phyloP scores from a whole-genome alignment of 2,113 vertebrate genomes.

The Myotis lucifugus region DNA sequence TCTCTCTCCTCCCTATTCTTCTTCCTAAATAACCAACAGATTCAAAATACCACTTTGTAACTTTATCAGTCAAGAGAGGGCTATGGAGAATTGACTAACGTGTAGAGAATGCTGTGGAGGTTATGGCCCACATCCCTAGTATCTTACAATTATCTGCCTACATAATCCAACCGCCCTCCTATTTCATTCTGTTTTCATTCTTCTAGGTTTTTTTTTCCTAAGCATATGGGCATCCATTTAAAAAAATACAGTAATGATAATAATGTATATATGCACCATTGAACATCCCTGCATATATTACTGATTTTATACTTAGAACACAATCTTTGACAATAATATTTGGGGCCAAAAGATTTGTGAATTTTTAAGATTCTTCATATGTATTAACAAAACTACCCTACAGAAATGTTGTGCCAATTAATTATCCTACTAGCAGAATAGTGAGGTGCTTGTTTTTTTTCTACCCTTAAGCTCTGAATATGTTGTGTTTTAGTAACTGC shows the following conservation, averaged over 20 bases:
- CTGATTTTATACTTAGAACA: neutral
- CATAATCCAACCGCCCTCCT: neutral
- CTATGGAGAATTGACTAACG: neutral
- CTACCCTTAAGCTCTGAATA: neutral
- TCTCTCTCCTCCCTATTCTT: constrained; percentile 24
- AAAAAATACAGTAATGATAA: neutral
- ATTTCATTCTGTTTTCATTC: constrained; percentile 3
- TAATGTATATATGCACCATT: neutral
- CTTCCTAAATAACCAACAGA: constrained; percentile 18
- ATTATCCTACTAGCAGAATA: neutral
- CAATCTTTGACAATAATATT: constrained; percentile 20
- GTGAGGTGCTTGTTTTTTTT: neutral
- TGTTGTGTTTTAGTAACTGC: neutral
- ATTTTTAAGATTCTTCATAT: constrained; percentile 26
- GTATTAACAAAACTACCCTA: neutral
- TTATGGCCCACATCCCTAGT: neutral
- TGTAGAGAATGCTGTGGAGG: neutral
- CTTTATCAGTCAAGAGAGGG: constrained; percentile 14
- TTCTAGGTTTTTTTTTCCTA: neutral
- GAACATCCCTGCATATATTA: neutral
- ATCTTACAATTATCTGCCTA: neutral
- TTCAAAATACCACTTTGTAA: neutral
- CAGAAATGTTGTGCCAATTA: neutral
- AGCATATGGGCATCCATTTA: neutral
- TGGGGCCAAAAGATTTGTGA: neutral